Base-by-base conservation (phyloP, 2,888 invertebrate genomes). In the Matsumyia berberina region DNA sequence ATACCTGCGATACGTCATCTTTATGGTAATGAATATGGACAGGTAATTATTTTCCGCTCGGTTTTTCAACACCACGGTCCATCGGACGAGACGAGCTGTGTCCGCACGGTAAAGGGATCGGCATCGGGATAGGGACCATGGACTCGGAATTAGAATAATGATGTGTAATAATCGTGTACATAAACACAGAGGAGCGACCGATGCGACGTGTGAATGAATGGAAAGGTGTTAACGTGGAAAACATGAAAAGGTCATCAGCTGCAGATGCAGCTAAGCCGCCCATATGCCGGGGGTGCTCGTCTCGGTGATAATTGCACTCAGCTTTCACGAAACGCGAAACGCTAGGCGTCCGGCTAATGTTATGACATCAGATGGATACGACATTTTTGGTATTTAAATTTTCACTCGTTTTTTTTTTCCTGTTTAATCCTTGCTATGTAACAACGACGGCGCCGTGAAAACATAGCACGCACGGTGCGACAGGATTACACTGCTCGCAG, bases 21-120 rank as follows among this genome's bases (percentile, higher is more conserved):
- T 83, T 74, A 86, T 83, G 83, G 70, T 85, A 86, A 87, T 87
- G 86, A 87, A 86, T 81, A 87, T 81, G 81, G 86, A 86, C 83
- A 81, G 86, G 72, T 87, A 86, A 83, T 87, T 87, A 86, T 87
- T 87, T 86, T 82, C 77, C 82, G 60, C 67, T 82, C 60, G 35
- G 78, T 83, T 67, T 83, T 83, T 62, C 77, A 60, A 72, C 53
- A 57, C 64, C 58, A 46, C 33, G 51, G 19, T 66, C 66, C 58
- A 72, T 51, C 15, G 73, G 44, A 9, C 44, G 12, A 33, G n/a
- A n/a, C n/a, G n/a, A n/a, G n/a, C n/a, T n/a, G n/a, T n/a, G n/a
- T n/a, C n/a, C n/a, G n/a, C n/a, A n/a, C n/a, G n/a, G n/a, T n/a
- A n/a, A n/a, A n/a, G n/a, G n/a, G n/a, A n/a, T n/a, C n/a, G n/a